Conservation (phyloP, 2,797 vertebrate genomes). For the Acipenser transmontanus region DNA sequence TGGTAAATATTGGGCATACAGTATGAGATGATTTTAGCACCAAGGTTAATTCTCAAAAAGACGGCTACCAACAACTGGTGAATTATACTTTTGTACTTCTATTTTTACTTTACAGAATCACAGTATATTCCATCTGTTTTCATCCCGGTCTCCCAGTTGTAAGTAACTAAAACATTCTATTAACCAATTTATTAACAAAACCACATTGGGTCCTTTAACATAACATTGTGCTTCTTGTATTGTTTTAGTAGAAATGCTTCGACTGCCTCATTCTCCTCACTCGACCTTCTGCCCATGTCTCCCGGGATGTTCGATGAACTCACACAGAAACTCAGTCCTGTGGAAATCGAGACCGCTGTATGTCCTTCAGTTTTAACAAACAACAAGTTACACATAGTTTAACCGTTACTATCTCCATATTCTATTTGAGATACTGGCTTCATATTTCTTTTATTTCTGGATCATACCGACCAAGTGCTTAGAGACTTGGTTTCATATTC, state of each 20-base stretch:
- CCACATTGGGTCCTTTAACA: too few species aligned
- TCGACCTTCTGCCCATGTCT: conserved; percentile 86
- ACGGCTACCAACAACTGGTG: not conserved
- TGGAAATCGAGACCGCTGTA: conserved; percentile 78
- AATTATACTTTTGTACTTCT: not conserved
- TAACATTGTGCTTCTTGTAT: conserved; percentile 1
- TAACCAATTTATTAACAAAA: too few species aligned
- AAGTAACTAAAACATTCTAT: conserved; percentile 38
- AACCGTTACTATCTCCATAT: not conserved
- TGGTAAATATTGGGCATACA: not conserved
- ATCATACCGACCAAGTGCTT: too few species aligned
- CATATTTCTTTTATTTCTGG: too few species aligned
- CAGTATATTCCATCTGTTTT: conserved; percentile 81
- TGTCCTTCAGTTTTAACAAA: conserved; percentile 34
- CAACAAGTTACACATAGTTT: not conserved
- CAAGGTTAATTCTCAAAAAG: conserved; percentile 3
- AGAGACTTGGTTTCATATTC: too few species aligned
- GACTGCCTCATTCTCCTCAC: conserved; percentile 66
- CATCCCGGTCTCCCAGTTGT: conserved; percentile 84
- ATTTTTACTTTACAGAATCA: conserved; percentile 58
- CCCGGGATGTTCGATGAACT: conserved; percentile 86
- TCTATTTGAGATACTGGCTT: not conserved
- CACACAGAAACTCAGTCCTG: conserved; percentile 76
- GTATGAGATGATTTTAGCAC: not conserved
- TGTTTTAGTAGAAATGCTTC: conserved; percentile 57